Conservation (phyloP, 1,140 invertebrate species). For the Cheumatopsyche charites region DNA sequence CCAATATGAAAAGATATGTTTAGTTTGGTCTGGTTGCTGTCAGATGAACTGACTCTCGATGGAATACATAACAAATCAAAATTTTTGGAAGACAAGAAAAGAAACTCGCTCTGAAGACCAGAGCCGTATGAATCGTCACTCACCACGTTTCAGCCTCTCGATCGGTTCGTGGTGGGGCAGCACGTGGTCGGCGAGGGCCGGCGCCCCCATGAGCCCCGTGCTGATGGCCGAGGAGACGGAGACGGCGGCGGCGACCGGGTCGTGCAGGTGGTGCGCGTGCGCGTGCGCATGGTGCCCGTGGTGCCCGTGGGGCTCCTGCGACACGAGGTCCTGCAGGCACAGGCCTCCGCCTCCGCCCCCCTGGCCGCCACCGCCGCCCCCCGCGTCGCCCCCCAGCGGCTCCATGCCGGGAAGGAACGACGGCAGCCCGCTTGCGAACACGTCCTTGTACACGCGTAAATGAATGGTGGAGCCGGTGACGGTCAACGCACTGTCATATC, state of each 20-base stretch:
- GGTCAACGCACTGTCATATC: not conserved
- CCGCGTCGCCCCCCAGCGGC: conserved; percentile 62
- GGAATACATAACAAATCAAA: no score
- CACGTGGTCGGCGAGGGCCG: conserved; percentile 66
- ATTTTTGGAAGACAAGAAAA: no score
- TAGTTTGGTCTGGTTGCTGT: no score
- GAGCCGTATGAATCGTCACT: conserved; percentile 55
- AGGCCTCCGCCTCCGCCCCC: conserved; percentile 64
- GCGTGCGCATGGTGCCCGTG: conserved; percentile 55
- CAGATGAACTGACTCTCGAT: no score
- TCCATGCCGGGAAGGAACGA: conserved; percentile 64
- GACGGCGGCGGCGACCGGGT: conserved; percentile 65
- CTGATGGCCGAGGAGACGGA: conserved; percentile 70
- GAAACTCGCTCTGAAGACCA: no score
- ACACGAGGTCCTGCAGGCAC: conserved; percentile 75
- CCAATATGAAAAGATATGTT: no score
- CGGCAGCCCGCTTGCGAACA: conserved; percentile 57
- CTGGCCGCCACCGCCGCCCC: conserved; percentile 66
- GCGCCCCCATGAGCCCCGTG: conserved; percentile 69
- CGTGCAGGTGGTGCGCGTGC: conserved; percentile 62
- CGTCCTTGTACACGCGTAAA: conserved; percentile 63
- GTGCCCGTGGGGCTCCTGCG: conserved; percentile 61
- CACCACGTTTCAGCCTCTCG: conserved; percentile 83
- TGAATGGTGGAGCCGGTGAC: conserved; percentile 58
- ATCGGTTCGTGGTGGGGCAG: conserved; percentile 75